A percentile compares a stretch with the other conserved stretches of the same genome.
Conservation (phyloP, 2,797 vertebrate genomes). For the Crocodylus rhombifer region DNA sequence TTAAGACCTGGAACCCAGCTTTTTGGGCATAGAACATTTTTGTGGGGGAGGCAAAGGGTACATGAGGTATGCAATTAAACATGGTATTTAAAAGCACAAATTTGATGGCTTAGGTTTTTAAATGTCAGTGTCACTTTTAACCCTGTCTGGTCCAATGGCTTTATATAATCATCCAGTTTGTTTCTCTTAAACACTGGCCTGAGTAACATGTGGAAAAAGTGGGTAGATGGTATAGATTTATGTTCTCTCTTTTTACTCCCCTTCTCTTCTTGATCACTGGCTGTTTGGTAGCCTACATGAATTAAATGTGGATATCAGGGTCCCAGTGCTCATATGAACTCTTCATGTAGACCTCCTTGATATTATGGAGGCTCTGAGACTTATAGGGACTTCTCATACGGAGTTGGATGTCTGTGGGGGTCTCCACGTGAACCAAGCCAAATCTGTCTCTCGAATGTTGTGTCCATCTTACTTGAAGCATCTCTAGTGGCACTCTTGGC, state of each 20-base stretch:
- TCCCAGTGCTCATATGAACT: neutral
- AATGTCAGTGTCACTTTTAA: neutral
- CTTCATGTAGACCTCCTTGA: neutral
- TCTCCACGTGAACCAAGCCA: neutral
- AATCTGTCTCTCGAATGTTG: neutral
- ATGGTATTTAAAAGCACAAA: no score
- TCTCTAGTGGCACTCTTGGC: neutral
- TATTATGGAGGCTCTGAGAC: neutral
- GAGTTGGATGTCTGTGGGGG: neutral
- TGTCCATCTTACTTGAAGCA: neutral
- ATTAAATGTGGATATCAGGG: neutral
- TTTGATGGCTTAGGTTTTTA: no score
- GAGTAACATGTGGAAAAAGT: neutral
- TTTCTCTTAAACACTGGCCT: neutral
- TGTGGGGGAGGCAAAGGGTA: no score
- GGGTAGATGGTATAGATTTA: neutral
- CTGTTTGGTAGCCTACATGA: neutral
- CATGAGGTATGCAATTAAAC: no score
- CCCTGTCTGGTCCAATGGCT: neutral
- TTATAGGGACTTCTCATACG: no score
- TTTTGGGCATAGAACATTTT: no score
- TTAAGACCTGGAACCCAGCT: no score
- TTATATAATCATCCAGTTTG: neutral
- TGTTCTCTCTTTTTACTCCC: neutral
- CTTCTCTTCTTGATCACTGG: neutral